A percentile compares a stretch with the other conserved stretches of the same genome.
phyloP scores from a whole-genome alignment of 1,140 invertebrate genomes.

The Macrobrachium nipponense region DNA sequence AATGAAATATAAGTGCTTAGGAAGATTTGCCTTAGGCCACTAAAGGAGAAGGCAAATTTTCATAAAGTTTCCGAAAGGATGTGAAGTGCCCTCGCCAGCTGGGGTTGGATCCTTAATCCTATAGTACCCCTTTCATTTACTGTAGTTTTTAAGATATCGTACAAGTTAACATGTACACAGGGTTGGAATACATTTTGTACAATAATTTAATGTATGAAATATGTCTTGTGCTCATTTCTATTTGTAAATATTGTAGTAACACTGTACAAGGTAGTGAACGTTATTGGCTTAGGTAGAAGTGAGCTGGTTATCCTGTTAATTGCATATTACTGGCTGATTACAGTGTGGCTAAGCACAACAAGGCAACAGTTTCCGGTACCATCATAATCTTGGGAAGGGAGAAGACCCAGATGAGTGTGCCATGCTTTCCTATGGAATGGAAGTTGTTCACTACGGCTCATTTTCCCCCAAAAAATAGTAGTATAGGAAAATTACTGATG shows the following conservation, averaged over 20 bases:
- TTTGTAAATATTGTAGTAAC: constrained; percentile 63
- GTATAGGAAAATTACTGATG: constrained; percentile 32
- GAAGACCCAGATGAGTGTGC: constrained; percentile 23
- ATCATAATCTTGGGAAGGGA: constrained; percentile 45
- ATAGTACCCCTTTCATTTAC: constrained; percentile 54
- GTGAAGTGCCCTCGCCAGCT: constrained; percentile 53
- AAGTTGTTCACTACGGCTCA: constrained; percentile 22
- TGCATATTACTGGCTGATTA: constrained; percentile 59
- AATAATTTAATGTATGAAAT: constrained; percentile 62
- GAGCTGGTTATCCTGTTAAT: constrained; percentile 58
- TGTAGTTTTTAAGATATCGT: constrained; percentile 59
- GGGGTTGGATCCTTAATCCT: constrained; percentile 59
- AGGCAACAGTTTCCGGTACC: constrained; percentile 48
- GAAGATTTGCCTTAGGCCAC: constrained; percentile 44
- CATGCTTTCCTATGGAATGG: constrained; percentile 28
- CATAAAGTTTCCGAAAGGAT: constrained; percentile 47
- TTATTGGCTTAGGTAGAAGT: constrained; percentile 61
- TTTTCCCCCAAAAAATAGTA: constrained; percentile 12
- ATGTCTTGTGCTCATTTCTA: constrained; percentile 63
- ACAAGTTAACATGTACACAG: constrained; percentile 63
- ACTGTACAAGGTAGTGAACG: constrained; percentile 61
- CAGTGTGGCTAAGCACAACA: constrained; percentile 58
- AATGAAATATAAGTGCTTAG: constrained; percentile 29
- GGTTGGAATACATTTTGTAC: constrained; percentile 63
- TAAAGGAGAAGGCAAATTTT: constrained; percentile 31